phyloP scores from a whole-genome alignment of 2,888 invertebrate species.

The Tipula unca region DNA sequence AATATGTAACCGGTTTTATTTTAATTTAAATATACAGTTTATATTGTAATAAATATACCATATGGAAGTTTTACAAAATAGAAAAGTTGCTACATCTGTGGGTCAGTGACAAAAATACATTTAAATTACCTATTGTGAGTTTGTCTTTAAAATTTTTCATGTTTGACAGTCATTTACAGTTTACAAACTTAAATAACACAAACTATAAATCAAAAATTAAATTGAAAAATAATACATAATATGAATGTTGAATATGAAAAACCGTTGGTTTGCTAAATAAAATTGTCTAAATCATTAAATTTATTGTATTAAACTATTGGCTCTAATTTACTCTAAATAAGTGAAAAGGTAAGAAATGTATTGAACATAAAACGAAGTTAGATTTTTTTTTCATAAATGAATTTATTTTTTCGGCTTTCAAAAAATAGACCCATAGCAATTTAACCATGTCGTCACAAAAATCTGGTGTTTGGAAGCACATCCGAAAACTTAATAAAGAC shows the following conservation, averaged over 20 bases:
- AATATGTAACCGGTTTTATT: background rate
- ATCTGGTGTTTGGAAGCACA: slow-evolving; percentile 35
- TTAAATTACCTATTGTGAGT: background rate
- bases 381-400: background rate
- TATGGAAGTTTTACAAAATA: background rate
- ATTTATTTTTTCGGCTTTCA: background rate
- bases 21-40: background rate
- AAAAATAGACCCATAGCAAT: background rate
- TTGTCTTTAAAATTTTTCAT: background rate
- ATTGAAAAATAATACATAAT: background rate
- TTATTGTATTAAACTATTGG: background rate
- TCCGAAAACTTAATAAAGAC: slow-evolving; percentile 14
- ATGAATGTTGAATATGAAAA: background rate
- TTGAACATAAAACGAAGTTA: background rate
- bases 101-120: background rate
- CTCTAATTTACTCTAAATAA: background rate
- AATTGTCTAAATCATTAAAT: background rate
- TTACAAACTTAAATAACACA: background rate
- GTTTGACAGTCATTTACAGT: background rate
- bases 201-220: background rate
- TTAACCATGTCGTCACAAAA: slow-evolving; percentile 30
- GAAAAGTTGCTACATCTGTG: background rate
- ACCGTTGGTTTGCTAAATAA: background rate
- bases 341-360: background rate
- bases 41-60: background rate